These are phyloP conservation scores for Neodiprion pinetum DNA, from an alignment of 1,140 invertebrate species.

Conservation along the genomic window DNA sequence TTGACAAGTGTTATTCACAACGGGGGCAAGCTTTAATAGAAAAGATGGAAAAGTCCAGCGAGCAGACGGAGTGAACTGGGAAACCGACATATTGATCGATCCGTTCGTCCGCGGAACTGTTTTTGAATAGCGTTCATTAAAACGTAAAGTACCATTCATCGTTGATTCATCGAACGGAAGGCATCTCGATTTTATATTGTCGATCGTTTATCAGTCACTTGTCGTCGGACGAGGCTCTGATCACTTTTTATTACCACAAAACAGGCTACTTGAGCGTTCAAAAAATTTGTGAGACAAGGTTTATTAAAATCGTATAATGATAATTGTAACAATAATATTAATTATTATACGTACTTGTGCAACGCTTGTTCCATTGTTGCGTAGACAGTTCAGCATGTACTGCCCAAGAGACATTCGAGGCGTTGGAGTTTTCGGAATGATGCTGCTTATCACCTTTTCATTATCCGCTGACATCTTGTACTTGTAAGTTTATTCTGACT, in stretches of 20 bases:
- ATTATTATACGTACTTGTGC: constrained; percentile 25
- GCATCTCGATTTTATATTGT: constrained; percentile 1
- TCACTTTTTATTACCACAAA: neutral
- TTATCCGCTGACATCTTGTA: neutral
- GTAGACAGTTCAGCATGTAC: constrained; percentile 26
- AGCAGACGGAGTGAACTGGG: neutral
- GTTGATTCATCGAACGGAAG: constrained; percentile 1
- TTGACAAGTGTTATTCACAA: no score
- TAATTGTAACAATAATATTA: neutral
- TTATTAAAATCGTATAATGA: neutral
- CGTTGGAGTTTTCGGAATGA: neutral
- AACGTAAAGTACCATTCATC: neutral
- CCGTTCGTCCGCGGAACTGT: neutral
- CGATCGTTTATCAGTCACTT: neutral
- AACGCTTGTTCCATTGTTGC: constrained; percentile 14
- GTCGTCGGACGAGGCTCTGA: neutral
- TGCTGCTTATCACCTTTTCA: constrained; percentile 22
- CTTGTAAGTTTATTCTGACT: no score
- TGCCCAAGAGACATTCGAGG: constrained; percentile 33
- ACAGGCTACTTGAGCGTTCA: neutral
- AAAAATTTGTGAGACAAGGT: neutral
- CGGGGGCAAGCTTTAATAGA: no score
- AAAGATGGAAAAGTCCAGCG: no score
- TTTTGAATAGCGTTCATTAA: constrained; percentile 3
- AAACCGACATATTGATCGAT: neutral